phyloP scores from a whole-genome alignment of 2,797 vertebrate genomes.

The Balearica regulorum region DNA sequence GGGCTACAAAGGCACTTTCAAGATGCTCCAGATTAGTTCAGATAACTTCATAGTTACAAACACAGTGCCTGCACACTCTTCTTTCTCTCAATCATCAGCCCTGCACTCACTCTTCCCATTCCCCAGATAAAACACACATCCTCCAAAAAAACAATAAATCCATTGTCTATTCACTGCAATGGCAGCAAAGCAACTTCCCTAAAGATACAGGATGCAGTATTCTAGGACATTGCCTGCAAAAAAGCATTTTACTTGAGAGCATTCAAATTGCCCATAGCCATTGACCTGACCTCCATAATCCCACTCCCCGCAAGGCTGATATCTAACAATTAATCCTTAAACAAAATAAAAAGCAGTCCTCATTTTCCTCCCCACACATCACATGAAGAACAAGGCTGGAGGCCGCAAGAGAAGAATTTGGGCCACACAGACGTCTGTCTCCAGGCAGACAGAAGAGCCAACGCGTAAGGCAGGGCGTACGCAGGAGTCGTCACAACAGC shows the following conservation, averaged over 20 bases:
- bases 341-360: too few relatives aligned
- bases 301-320: neutral
- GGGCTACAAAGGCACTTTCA: neutral
- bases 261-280: neutral
- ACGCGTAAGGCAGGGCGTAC: fast-evolving
- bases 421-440: fast-evolving
- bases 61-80: neutral
- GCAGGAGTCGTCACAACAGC: neutral
- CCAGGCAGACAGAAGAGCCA: neutral
- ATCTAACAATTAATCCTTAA: too few relatives aligned
- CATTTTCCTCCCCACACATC: too few relatives aligned
- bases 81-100: neutral
- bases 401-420: too few relatives aligned
- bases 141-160: neutral
- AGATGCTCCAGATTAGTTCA: neutral
- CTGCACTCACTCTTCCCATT: neutral
- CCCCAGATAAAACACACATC: neutral
- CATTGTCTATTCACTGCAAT: neutral
- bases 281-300: neutral
- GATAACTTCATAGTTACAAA: neutral
- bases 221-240: constrained; percentile 80
- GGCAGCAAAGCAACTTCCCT: neutral
- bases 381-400: too few relatives aligned
- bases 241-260: constrained; percentile 55
- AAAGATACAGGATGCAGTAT: neutral